Base-by-base conservation (phyloP, 2,113 vertebrate species). In the Saguinus imperator region DNA sequence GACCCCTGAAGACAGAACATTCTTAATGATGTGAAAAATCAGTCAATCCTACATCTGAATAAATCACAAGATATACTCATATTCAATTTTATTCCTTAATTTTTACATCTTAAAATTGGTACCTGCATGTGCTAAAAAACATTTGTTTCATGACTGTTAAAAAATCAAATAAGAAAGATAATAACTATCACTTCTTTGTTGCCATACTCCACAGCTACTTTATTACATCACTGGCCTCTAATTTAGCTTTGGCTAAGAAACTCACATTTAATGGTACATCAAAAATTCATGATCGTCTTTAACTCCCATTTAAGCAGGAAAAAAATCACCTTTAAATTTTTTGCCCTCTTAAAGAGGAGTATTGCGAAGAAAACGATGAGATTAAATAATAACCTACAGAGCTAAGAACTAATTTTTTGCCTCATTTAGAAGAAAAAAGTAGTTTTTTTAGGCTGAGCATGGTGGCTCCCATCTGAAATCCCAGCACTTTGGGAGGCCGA, bases 1-100 rank as follows among this genome's bases (percentile, higher is more conserved):
- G 88, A 5, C 99, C 99, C 79, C 99, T 99, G 98, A 9, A 98
- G 97, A 91, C 11, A 97, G 3, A 98, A 40, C 23, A 29, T 48
- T 52, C 45, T 50, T 89, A 58, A 86, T 77, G 40, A 68, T 48
- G 40, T 77, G 20, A 40, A 58, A 13, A 50, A 72, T 20, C 8
- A n/a, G 64, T 40, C 35, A 20, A 29, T 7, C 52, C 10, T 3
- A 14, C 58, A 21, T 17, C 29, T 85, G 40, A 77, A 68, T 37
- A 61, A 40, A 68, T 37, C 35, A 57, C 57, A 55, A 21, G 17
- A 64, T 13, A 37, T 4, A 20, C 6, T 70, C 17, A 35, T 14
- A 73, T 50, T 80, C 58, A 16, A 23, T 23, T 92, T 45, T 87
- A 68, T 40, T 40, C 64, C 32, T 85, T 50, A 87, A 77, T 12